phyloP scores from a whole-genome alignment of 2,797 vertebrate genomes.

The Hirundo rustica region DNA sequence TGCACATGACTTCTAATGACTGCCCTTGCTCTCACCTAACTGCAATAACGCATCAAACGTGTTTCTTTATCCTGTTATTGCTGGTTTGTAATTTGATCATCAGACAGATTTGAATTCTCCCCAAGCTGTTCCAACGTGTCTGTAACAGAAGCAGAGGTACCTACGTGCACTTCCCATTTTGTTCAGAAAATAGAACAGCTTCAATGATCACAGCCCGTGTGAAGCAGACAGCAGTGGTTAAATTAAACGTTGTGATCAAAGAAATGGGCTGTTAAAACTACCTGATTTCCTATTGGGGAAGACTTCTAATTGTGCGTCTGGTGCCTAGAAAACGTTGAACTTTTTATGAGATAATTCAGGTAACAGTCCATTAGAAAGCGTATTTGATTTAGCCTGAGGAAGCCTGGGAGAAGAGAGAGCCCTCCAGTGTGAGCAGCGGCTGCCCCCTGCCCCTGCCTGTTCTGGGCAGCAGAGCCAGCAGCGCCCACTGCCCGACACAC shows the following conservation, averaged over 20 bases:
- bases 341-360: conserved; percentile 53
- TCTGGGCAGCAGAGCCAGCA: background rate
- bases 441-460: background rate
- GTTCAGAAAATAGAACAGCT: conserved; percentile 63
- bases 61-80: conserved; percentile 68
- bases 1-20: conserved; percentile 63
- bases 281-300: conserved; percentile 23
- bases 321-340: conserved; percentile 13
- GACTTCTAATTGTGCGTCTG: conserved; percentile 55
- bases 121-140: conserved; percentile 74
- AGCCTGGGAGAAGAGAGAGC: background rate
- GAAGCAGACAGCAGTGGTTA: conserved; percentile 51
- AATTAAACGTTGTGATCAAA: conserved; percentile 66
- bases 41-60: conserved; percentile 62
- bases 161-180: conserved; percentile 52
- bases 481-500: fast-evolving
- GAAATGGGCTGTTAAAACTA: conserved; percentile 62
- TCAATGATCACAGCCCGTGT: conserved; percentile 33
- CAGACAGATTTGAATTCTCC: conserved; percentile 67
- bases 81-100: conserved; percentile 72
- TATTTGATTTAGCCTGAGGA: conserved; percentile 21
- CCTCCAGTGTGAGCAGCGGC: background rate
- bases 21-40: conserved; percentile 65
- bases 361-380: conserved; percentile 51
- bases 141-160: conserved; percentile 68